These are phyloP conservation scores for Chrysomallon squamiferum DNA, from an alignment of 1,140 invertebrate species.

Conservation along the genomic window DNA sequence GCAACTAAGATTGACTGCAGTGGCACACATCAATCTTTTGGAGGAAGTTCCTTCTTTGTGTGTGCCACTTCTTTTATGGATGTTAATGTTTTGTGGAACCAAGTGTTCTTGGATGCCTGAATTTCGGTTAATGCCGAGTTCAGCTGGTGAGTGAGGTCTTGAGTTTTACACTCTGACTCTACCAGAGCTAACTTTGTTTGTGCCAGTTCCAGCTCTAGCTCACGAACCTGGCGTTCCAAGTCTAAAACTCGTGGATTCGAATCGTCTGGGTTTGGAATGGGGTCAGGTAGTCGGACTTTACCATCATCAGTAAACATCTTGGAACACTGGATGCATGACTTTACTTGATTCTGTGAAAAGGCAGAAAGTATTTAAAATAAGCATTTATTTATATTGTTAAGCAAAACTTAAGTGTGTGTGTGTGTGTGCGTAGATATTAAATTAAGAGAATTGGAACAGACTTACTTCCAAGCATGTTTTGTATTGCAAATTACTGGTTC, in stretches of 20 bases:
- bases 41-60: slow-evolving; percentile 42
- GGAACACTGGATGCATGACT: slow-evolving; percentile 45
- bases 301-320: slow-evolving; percentile 52
- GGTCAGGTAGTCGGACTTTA: slow-evolving; percentile 41
- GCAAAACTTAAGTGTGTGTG: no score
- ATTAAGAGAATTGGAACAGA: no score
- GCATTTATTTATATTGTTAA: no score
- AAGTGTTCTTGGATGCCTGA: slow-evolving; percentile 78
- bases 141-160: slow-evolving; percentile 93
- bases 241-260: slow-evolving; percentile 46
- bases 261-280: slow-evolving; percentile 36
- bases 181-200: slow-evolving; percentile 96
- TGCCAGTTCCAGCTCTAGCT: slow-evolving; percentile 93
- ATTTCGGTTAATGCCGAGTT: slow-evolving; percentile 82
- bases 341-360: slow-evolving; percentile 34
- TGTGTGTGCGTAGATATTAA: no score
- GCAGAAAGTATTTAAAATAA: not conserved
- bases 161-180: slow-evolving; percentile 90
- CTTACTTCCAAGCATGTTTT: no score
- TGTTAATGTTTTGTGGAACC: slow-evolving; percentile 87
- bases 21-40: slow-evolving; percentile 36
- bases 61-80: slow-evolving; percentile 72
- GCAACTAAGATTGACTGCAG: no score
- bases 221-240: slow-evolving; percentile 70
- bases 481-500: no score